phyloP scores from a whole-genome alignment of 92 coral and sea anemone species.

The Actinostola sp. region DNA sequence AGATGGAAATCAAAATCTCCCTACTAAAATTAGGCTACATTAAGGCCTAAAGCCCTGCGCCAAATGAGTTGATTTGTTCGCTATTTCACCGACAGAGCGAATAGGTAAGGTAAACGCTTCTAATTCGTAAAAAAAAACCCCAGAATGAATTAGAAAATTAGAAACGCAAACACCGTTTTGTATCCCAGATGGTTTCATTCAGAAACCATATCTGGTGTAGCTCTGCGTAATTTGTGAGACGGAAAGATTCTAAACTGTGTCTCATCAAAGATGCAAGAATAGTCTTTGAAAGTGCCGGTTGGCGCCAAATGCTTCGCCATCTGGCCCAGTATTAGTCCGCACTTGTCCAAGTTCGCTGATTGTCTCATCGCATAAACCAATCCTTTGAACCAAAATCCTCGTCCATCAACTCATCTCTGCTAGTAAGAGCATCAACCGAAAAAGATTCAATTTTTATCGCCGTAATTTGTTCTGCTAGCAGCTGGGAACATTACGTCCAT shows the following conservation, averaged over 20 bases:
- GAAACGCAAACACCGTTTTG: neutral
- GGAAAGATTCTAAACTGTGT: neutral
- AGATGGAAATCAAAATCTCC: too few relatives aligned
- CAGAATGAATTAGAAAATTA: neutral
- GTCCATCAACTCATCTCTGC: neutral
- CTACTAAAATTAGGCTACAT: too few relatives aligned
- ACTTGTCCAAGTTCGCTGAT: slow-evolving; percentile 4
- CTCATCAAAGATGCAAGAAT: slow-evolving; percentile 3
- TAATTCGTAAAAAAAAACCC: neutral
- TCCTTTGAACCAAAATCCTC: neutral
- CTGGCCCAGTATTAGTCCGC: slow-evolving; percentile 13
- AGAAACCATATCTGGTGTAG: neutral
- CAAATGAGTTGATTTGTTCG: too few relatives aligned
- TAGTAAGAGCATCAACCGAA: neutral
- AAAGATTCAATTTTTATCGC: neutral
- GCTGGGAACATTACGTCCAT: slow-evolving; percentile 86
- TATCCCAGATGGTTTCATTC: neutral
- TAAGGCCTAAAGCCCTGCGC: too few relatives aligned
- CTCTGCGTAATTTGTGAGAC: neutral
- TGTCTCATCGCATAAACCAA: neutral
- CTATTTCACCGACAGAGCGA: too few relatives aligned
- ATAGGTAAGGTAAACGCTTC: neutral
- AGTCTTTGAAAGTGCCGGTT: slow-evolving; percentile 2
- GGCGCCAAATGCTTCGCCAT: slow-evolving; percentile 42
- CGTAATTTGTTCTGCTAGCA: slow-evolving; percentile 44